Evolutionary conservation across 2,888 invertebrate species (phyloP), one percentile per base, ranked within the genome.

Genomic region (Pristionchus arcanus): DNA sequence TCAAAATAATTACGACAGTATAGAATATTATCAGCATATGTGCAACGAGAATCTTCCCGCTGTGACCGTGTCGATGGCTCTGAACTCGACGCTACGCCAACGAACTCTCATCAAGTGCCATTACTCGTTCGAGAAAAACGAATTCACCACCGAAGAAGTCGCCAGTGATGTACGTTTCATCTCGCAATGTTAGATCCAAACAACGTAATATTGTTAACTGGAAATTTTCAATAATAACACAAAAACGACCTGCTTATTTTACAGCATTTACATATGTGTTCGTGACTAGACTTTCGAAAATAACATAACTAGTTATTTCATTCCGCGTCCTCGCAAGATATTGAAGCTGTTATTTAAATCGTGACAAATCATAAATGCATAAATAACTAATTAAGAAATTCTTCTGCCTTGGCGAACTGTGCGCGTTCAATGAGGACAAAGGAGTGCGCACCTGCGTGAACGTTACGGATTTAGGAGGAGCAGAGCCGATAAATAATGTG

Each of bases 371-470:
- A 49, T 49, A 1, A 71, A 31, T 66, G 28, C 15, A 11, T 1
- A 71, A 31, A 34, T 16, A 15, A 19, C 34, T 15, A 77, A 25
- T 81, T 53, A 1, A 81, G 81, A 81, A 81, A 16, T 81, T n/a
- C 49, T 81, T 81, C 81, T 81, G 81, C 81, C 15, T 81, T 11
- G 81, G 81, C 13, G 81, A 81, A 7, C 81, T 81, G 21, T 81
- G 81, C n/a, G 81, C 53, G 25, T 28, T 81, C 42, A 81, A 53
- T n/a, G 49, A 49, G n/a, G 81, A 34, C 21, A 49, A 28, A 15
- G 81, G 81, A 21, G 81, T 81, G 28, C 49, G 81, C 3, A 81
- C 81, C 0, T 81, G 81, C 49, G 81, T 81, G n/a, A 81, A 81
- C 11, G n/a, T 53, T 7, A 81, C 81, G 13, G 16, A 81, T n/a